These are phyloP conservation scores for Pantala flavescens DNA, from an alignment of 1,140 invertebrate species.

Conservation along the genomic window DNA sequence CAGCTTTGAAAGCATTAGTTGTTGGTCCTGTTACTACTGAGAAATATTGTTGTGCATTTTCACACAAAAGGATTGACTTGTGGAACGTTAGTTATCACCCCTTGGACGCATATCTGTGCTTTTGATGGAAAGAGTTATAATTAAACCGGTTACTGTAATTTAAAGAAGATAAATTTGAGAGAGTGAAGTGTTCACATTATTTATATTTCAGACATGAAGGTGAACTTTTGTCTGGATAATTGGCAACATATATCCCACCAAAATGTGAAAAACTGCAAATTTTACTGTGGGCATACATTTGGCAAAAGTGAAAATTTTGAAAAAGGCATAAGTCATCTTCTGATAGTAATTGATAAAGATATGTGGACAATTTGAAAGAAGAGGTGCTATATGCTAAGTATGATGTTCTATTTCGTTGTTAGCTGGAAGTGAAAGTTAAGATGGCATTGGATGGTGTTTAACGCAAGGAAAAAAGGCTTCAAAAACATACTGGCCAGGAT, in stretches of 20 bases:
- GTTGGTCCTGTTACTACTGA: conserved; percentile 8
- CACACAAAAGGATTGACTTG: background rate
- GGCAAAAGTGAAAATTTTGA: conserved; percentile 7
- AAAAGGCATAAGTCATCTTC: conserved; percentile 1
- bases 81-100: conserved; percentile 5
- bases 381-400: conserved; percentile 5
- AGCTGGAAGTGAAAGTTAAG: background rate
- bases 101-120: background rate
- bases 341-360: background rate
- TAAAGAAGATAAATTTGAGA: background rate
- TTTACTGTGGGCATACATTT: conserved; percentile 9
- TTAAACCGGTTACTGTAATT: background rate
- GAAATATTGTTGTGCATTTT: conserved; percentile 10
- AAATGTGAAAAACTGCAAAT: background rate
- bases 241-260: background rate
- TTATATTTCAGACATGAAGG: background rate
- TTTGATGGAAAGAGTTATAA: conserved; percentile 3
- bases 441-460: conserved; percentile 1
- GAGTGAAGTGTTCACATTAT: conserved; percentile 1
- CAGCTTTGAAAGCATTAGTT: conserved; percentile 6
- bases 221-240: conserved; percentile 3
- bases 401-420: conserved; percentile 3
- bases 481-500: background rate
- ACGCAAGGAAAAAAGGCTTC: background rate
- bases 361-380: background rate